Percentiles rank a stretch among this genome's conserved stretches.
Conservation (phyloP, 2,888 invertebrate genomes). For the Epirrhoe tristata region DNA sequence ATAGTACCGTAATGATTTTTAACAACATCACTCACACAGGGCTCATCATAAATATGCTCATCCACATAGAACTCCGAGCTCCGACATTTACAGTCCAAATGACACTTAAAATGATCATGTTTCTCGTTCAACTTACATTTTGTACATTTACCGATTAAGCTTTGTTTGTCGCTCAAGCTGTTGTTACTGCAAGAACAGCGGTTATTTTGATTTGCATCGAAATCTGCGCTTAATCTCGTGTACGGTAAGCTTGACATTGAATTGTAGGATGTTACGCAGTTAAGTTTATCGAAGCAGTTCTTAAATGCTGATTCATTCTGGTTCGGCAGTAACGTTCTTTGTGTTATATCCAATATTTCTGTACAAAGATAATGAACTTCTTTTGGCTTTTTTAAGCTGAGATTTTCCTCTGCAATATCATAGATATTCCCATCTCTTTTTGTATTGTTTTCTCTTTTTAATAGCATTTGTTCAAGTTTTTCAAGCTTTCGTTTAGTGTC, state of each 20-base stretch:
- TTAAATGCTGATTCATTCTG: slow-evolving; percentile 60
- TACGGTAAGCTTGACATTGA: slow-evolving; percentile 76
- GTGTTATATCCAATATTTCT: slow-evolving; percentile 75
- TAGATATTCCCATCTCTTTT: slow-evolving; percentile 54
- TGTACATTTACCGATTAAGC: slow-evolving; percentile 52
- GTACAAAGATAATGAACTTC: slow-evolving; percentile 82
- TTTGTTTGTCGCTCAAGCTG: slow-evolving; percentile 50
- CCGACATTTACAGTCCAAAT: slow-evolving; percentile 71
- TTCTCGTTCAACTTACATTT: slow-evolving; percentile 65
- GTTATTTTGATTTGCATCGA: slow-evolving; percentile 49
- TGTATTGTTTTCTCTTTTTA: slow-evolving; percentile 73
- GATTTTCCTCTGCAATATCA: slow-evolving; percentile 49
- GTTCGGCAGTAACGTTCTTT: slow-evolving; percentile 62
- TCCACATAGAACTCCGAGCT: slow-evolving; percentile 69
- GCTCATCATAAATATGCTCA: slow-evolving; percentile 88
- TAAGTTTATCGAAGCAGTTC: slow-evolving; percentile 76
- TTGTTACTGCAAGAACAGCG: slow-evolving; percentile 63
- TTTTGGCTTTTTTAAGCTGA: slow-evolving; percentile 65
- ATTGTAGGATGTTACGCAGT: slow-evolving; percentile 68
- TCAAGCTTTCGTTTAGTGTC: slow-evolving; percentile 88
- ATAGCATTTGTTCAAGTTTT: slow-evolving; percentile 86
- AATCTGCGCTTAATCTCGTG: slow-evolving; percentile 61
- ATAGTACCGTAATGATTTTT: slow-evolving; percentile 64
- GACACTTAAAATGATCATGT: slow-evolving; percentile 70
- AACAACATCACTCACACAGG: slow-evolving; percentile 62